Evolutionary conservation across 2,113 vertebrate genomes (phyloP).

Genomic region (Elephas maximus): DNA sequence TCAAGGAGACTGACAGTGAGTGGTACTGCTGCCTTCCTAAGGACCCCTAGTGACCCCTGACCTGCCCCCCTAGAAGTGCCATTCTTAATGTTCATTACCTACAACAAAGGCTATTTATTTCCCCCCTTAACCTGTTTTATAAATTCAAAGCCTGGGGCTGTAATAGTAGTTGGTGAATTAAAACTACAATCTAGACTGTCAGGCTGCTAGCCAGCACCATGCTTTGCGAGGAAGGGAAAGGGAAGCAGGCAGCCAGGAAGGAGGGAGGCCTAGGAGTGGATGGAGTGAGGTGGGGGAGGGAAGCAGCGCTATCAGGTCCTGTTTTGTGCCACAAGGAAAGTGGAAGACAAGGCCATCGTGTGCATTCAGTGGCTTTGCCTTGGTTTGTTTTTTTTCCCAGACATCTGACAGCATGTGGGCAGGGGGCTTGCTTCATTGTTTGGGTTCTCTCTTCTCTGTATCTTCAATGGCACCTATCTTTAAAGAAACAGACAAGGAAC

Average conservation of each 20-base stretch:
- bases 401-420: conserved; percentile 7
- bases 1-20: background rate
- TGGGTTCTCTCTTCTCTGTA: conserved; percentile 36
- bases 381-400: conserved; percentile 42
- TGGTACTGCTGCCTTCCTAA: background rate
- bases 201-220: background rate
- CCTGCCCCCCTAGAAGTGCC: no score
- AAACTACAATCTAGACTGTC: background rate
- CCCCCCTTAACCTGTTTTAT: background rate
- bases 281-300: background rate
- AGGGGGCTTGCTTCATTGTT: conserved; percentile 41
- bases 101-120: background rate
- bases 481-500: conserved; percentile 52
- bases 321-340: conserved; percentile 33
- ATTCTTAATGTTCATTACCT: background rate
- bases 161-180: background rate
- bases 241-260: background rate
- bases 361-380: conserved; percentile 35
- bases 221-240: background rate
- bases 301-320: background rate
- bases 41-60: accelerated
- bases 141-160: background rate
- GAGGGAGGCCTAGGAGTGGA: background rate
- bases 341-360: conserved; percentile 40
- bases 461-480: conserved; percentile 54